These are phyloP conservation scores for Xenopus borealis DNA, from an alignment of 2,113 vertebrate genomes.

Conservation along the genomic window DNA sequence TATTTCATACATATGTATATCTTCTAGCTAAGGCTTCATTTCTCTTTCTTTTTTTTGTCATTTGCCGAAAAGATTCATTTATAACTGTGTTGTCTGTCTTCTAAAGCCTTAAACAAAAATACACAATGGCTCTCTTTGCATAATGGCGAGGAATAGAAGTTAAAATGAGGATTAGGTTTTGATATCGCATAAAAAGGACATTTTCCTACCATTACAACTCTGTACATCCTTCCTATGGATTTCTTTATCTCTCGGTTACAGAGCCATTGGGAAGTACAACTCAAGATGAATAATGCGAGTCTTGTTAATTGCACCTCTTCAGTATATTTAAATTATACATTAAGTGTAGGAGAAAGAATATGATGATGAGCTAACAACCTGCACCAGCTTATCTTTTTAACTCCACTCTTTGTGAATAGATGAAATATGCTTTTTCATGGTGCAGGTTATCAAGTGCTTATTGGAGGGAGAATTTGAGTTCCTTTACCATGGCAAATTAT, in stretches of 20 bases:
- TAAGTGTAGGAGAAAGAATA: slow-evolving; percentile 16
- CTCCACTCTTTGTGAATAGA: slow-evolving; percentile 1
- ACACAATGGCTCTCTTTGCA: slow-evolving; percentile 33
- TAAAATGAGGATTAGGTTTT: slow-evolving; percentile 39
- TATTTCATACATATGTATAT: slow-evolving; percentile 66
- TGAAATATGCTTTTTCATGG: slow-evolving; percentile 21
- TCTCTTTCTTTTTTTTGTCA: background rate
- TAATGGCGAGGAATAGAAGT: slow-evolving; percentile 27
- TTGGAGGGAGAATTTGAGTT: background rate
- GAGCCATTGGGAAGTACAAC: slow-evolving; percentile 11
- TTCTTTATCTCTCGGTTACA: slow-evolving; percentile 31
- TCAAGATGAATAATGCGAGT: slow-evolving; percentile 29
- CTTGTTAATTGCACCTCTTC: slow-evolving; percentile 22
- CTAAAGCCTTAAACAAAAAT: slow-evolving; percentile 35
- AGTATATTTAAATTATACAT: slow-evolving; percentile 37
- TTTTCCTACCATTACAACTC: slow-evolving; percentile 25
- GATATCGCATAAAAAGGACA: slow-evolving; percentile 31
- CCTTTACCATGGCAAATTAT: too few relatives aligned
- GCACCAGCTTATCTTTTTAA: slow-evolving; percentile 22
- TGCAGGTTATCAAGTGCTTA: background rate
- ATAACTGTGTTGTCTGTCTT: slow-evolving; percentile 28
- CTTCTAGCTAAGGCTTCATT: slow-evolving; percentile 58
- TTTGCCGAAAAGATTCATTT: slow-evolving; percentile 15
- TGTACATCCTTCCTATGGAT: slow-evolving; percentile 15
- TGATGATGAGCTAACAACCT: slow-evolving; percentile 28